Percentiles rank a stretch among this genome's conserved stretches.
Conservation (phyloP, 1,140 invertebrate genomes). For the Heliconius hermathena region DNA sequence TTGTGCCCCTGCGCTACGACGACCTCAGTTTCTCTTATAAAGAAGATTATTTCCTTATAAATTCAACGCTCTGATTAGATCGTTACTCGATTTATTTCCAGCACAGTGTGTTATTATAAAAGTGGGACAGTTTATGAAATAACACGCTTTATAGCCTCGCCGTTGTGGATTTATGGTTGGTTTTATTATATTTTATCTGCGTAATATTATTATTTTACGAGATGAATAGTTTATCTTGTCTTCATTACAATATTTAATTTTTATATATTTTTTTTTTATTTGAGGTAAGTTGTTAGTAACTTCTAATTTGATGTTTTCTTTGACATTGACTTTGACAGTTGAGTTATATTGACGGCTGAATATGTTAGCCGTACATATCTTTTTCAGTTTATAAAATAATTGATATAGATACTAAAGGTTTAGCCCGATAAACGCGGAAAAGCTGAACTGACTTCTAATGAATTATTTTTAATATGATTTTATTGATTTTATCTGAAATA, state of each 20-base stretch:
- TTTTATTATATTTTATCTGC: not conserved
- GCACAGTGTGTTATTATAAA: constrained; percentile 8
- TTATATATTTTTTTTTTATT: not conserved
- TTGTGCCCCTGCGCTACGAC: too few species aligned
- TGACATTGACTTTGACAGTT: not conserved
- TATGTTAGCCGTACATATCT: too few species aligned
- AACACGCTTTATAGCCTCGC: not conserved
- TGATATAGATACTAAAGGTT: too few species aligned
- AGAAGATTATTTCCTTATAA: not conserved
- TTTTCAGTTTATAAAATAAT: too few species aligned
- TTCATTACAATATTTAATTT: not conserved
- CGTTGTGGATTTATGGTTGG: not conserved
- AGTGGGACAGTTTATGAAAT: constrained; percentile 12
- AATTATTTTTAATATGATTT: too few species aligned
- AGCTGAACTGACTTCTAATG: too few species aligned
- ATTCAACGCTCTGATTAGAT: not conserved
- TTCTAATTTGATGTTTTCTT: not conserved
- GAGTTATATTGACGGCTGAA: too few species aligned
- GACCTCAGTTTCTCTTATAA: not conserved
- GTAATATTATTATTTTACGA: not conserved
- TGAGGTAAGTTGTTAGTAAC: too few species aligned
- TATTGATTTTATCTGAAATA: too few species aligned
- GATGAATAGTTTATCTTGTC: not conserved
- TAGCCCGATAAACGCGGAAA: too few species aligned
- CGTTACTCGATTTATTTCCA: constrained; percentile 11